These are phyloP conservation scores for Pimpla rufipes DNA, from an alignment of 2,888 invertebrate species.

Conservation along the genomic window DNA sequence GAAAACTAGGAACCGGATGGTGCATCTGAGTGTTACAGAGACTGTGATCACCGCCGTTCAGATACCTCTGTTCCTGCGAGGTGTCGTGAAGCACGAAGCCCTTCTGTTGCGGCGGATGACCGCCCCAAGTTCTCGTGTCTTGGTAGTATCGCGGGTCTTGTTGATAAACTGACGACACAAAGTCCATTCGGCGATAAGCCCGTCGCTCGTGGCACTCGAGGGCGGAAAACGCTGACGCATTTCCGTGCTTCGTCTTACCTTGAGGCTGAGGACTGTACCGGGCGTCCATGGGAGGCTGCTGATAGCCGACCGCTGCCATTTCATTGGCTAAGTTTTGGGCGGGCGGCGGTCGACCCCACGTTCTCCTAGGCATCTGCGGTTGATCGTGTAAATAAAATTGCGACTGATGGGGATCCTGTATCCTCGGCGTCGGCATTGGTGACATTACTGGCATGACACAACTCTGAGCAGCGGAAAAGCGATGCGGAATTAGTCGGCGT, in stretches of 20 bases:
- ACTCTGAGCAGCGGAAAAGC: constrained; percentile 72
- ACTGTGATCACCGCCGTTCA: constrained; percentile 89
- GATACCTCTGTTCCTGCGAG: constrained; percentile 87
- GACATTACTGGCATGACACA: constrained; percentile 80
- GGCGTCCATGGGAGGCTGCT: constrained; percentile 80
- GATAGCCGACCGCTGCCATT: constrained; percentile 82
- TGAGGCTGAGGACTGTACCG: constrained; percentile 80
- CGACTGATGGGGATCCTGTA: constrained; percentile 85
- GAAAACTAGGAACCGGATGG: constrained; percentile 86
- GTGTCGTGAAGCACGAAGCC: constrained; percentile 89
- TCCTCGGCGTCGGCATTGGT: constrained; percentile 79
- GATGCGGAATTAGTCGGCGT: constrained; percentile 50
- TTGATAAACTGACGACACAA: constrained; percentile 78
- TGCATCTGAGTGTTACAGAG: constrained; percentile 87
- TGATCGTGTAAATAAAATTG: constrained; percentile 93
- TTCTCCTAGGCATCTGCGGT: constrained; percentile 85
- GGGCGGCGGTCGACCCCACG: constrained; percentile 86
- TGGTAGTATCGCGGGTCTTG: constrained; percentile 83
- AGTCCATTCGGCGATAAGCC: constrained; percentile 42
- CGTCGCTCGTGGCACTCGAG: constrained; percentile 34
- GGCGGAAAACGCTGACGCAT: constrained; percentile 13
- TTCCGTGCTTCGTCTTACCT: constrained; percentile 71
- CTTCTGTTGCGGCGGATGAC: constrained; percentile 85
- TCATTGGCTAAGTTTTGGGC: constrained; percentile 84
- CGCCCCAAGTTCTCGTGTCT: constrained; percentile 83